Conservation (phyloP, 2,888 invertebrate species). For the Bhutanitis thaidina region DNA sequence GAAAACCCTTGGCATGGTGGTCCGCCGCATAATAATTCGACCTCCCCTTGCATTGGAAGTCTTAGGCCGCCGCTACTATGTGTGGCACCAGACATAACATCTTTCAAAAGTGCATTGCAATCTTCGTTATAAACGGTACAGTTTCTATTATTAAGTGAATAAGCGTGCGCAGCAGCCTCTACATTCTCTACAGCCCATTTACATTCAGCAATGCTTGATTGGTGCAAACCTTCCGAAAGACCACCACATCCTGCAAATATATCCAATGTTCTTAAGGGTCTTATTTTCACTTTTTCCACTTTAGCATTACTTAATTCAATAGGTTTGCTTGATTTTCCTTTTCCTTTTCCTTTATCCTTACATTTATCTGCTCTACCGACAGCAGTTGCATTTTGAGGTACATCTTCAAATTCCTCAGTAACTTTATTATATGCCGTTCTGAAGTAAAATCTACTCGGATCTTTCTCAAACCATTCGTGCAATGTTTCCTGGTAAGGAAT, state of each 20-base stretch:
- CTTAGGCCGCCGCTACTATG: slow-evolving; percentile 72
- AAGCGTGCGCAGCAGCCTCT: slow-evolving; percentile 88
- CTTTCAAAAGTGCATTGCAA: slow-evolving; percentile 85
- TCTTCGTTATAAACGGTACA: slow-evolving; percentile 90
- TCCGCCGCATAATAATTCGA: slow-evolving; percentile 91
- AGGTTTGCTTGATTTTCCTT: slow-evolving; percentile 79
- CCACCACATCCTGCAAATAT: slow-evolving; percentile 94
- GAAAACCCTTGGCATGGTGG: slow-evolving; percentile 95
- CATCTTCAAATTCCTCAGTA: slow-evolving; percentile 78
- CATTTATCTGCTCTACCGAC: slow-evolving; percentile 82
- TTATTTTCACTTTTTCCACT: slow-evolving; percentile 47
- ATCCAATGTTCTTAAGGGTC: slow-evolving; percentile 84
- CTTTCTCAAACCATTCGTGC: slow-evolving; percentile 81
- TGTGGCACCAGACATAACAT: slow-evolving; percentile 82
- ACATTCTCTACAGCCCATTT: slow-evolving; percentile 92
- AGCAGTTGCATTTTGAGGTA: slow-evolving; percentile 78
- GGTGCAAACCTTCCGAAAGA: slow-evolving; percentile 86
- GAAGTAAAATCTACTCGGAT: slow-evolving; percentile 88
- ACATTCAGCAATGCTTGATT: slow-evolving; percentile 84
- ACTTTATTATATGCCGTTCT: slow-evolving; percentile 82
- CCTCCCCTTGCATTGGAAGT: slow-evolving; percentile 88
- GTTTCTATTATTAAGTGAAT: slow-evolving; percentile 85
- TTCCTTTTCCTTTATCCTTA: slow-evolving; percentile 84
- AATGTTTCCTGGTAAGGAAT: slow-evolving; percentile 66
- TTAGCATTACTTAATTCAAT: slow-evolving; percentile 34